A percentile compares a stretch with the other conserved stretches of the same genome.
These are phyloP conservation scores for Chrysomallon squamiferum DNA, from an alignment of 1,140 invertebrate species.

Conservation along the genomic window DNA sequence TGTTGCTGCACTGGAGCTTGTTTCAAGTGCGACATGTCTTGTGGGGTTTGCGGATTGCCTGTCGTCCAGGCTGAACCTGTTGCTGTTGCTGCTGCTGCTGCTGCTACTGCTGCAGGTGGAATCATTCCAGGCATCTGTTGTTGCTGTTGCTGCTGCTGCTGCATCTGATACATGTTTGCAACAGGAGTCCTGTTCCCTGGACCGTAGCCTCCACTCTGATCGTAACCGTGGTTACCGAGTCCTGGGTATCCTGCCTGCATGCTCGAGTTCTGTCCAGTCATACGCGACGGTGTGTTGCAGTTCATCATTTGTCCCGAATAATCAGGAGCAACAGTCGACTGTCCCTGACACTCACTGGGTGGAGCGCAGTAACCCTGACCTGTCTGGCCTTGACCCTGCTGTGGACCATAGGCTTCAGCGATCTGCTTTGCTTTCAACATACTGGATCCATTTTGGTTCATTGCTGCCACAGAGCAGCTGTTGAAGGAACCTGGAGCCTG, in stretches of 20 bases:
- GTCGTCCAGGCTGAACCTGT: slow-evolving; percentile 4
- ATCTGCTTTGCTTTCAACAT: slow-evolving; percentile 1
- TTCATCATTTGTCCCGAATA: slow-evolving; percentile 2
- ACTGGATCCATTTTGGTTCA: slow-evolving; percentile 8
- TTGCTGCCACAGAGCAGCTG: slow-evolving; percentile 16
- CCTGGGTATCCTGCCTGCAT: not conserved
- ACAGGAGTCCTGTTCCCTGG: slow-evolving; percentile 6
- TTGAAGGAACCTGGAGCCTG: slow-evolving; percentile 1
- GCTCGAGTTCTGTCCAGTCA: not conserved
- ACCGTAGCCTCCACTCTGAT: slow-evolving; percentile 8
- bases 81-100: slow-evolving; percentile 10
- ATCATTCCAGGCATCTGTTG: slow-evolving; percentile 28
- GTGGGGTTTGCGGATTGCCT: slow-evolving; percentile 11
- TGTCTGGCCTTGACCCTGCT: slow-evolving; percentile 3
- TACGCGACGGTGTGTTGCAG: slow-evolving; percentile 8
- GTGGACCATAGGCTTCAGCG: not conserved
- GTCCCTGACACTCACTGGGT: not conserved
- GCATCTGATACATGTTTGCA: slow-evolving; percentile 14
- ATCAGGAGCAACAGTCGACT: not conserved
- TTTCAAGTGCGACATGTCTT: slow-evolving; percentile 14
- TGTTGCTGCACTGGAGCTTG: not conserved
- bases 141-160: slow-evolving; percentile 15
- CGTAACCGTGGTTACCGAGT: not conserved
- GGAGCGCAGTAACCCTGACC: not conserved
- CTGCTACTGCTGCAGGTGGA: not conserved